A percentile compares a stretch with the other conserved stretches of the same genome.
Conservation (phyloP, 2,888 invertebrate genomes). For the Ceraclea dissimilis region DNA sequence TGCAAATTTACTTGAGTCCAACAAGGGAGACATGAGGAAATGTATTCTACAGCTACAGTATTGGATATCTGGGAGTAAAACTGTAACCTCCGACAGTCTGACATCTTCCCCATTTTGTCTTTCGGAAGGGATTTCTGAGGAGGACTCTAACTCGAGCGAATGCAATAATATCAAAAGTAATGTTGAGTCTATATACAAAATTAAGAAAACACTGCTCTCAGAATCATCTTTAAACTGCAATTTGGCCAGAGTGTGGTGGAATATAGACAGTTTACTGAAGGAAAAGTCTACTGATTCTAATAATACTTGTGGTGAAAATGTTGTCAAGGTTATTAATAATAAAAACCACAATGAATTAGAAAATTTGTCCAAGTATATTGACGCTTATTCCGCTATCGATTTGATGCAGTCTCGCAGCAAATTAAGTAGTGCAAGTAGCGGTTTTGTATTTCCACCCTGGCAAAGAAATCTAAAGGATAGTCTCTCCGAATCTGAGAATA, state of each 20-base stretch:
- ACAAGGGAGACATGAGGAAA: conserved; percentile 63
- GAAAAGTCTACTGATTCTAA: not conserved
- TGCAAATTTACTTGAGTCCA: conserved; percentile 49
- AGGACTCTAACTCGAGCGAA: conserved; percentile 9
- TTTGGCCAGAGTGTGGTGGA: conserved; percentile 33
- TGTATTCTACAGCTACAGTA: conserved; percentile 68
- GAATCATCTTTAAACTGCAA: conserved; percentile 19
- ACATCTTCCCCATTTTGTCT: not conserved
- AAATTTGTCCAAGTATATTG: conserved; percentile 11
- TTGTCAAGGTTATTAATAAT: not conserved
- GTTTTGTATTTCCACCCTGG: conserved; percentile 10
- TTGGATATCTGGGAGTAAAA: conserved; percentile 38
- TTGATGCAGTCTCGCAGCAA: conserved; percentile 25
- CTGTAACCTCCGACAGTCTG: not conserved
- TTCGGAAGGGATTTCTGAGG: conserved; percentile 7
- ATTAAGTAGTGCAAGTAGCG: conserved; percentile 3
- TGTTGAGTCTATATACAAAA: not conserved
- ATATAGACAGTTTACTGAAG: conserved; percentile 28
- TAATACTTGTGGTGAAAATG: not conserved
- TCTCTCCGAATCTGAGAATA: conserved; percentile 19
- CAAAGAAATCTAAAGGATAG: conserved; percentile 13
- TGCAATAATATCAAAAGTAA: not conserved
- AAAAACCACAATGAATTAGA: not conserved
- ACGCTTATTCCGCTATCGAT: conserved; percentile 29
- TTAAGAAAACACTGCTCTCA: conserved; percentile 21